Conservation (phyloP, 2,888 invertebrate species). For the Nebria brevicollis region DNA sequence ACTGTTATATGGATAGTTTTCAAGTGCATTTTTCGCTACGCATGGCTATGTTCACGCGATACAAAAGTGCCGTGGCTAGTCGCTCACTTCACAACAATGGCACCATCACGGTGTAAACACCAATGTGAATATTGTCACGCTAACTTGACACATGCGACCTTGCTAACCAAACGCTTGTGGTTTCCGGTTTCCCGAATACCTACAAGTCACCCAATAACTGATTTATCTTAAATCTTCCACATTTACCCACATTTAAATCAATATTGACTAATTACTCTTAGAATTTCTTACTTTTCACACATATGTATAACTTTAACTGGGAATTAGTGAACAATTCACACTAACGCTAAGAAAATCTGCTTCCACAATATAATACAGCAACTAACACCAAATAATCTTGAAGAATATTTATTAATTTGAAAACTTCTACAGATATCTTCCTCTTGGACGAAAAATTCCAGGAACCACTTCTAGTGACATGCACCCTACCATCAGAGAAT, state of each 20-base stretch:
- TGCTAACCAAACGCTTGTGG: slow-evolving; percentile 46
- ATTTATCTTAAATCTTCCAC: too few relatives aligned
- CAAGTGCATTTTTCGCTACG: slow-evolving; percentile 21
- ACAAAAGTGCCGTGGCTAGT: neutral
- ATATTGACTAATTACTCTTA: too few relatives aligned
- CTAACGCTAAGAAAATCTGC: neutral
- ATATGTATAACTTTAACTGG: neutral
- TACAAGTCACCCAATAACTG: neutral
- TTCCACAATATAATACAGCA: neutral
- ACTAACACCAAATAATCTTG: neutral
- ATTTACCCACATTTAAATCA: too few relatives aligned
- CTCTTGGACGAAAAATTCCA: slow-evolving; percentile 71
- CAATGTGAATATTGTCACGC: slow-evolving; percentile 15
- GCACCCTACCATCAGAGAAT: slow-evolving; percentile 68
- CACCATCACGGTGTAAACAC: slow-evolving; percentile 4
- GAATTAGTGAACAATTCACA: slow-evolving; percentile 17
- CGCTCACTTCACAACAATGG: slow-evolving; percentile 9
- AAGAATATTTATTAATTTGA: neutral
- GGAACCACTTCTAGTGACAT: slow-evolving; percentile 74
- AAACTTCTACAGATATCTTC: slow-evolving; percentile 62
- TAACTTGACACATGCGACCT: slow-evolving; percentile 37
- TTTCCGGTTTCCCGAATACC: slow-evolving; percentile 25
- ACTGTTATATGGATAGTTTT: neutral
- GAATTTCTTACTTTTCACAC: neutral
- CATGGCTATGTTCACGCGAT: slow-evolving; percentile 31